Base-by-base conservation (phyloP, 37 sponge, comb jelly and placozoan genomes). In the Aphrocallistes beatrix region DNA sequence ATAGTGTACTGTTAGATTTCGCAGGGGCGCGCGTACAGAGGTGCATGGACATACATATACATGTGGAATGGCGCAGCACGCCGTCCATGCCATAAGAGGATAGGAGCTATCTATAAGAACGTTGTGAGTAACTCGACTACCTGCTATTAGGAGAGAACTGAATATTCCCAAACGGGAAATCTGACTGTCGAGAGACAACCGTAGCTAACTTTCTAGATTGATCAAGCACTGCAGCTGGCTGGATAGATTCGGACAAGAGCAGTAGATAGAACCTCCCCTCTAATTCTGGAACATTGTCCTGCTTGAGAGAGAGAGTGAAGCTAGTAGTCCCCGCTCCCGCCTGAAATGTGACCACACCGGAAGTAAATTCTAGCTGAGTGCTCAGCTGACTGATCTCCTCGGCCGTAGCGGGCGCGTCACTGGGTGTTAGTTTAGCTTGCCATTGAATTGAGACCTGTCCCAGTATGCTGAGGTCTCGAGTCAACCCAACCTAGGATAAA, bases 301-400 rank as follows among this genome's bases (percentile, higher is more conserved):
- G 75, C n/a, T 60, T 60, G 75, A 60, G 75, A 60, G 75, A 60
- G 75, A 60, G 75, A 6, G 75, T 60, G 75, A 60, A 60, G 34
- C n/a, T 60, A 60, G 75, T 60, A 6, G 75, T 13, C 3, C 32
- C 8, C 3, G 8, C 75, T 3, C 25, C 32, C n/a, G 75, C 75
- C n/a, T 60, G 32, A 13, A 60, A 60, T 60, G 75, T 60, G n/a
- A 30, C 75, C n/a, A 60, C n/a, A 6, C 75, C 75, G 25, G 75
- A 60, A 25, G 75, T 60, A 3, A 25, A 19, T 28, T 25, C 21
- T 6, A 60, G 75, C 75, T 60, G 75, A 60, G 75, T 19, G n/a
- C 75, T 60, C 17, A 60, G 34, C 32, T 25, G 8, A 60, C 75
- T 60, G n/a, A 60, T 60, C 34, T 60, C 75, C 3, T 60, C 75